Base-by-base conservation (phyloP, 2,113 vertebrate species). In the Bambusicola thoracicus region DNA sequence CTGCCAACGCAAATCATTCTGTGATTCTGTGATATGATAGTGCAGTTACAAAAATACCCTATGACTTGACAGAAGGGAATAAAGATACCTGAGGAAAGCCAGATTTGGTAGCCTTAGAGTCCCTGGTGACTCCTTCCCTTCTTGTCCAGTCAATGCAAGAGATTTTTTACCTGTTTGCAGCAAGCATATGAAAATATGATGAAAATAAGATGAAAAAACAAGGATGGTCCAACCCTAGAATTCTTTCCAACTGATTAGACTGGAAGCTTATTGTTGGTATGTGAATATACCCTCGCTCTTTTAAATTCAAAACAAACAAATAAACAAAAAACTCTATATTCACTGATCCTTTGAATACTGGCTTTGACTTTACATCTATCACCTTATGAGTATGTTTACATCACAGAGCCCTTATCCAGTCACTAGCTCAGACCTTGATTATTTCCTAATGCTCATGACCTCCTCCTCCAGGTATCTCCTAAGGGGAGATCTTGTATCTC, bases 381-480 rank as follows among this genome's bases (percentile, higher is more conserved):
- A 46, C 20, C 44, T 46, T 20, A 49, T 22, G 55, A 1, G 8
- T 21, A 2, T 78, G 15, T 10, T 6, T 15, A 66, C 6, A 34
- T 30, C 61, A 17, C 22, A 82, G 62, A 29, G 43, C 32, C 8
- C 6, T 78, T 74, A 51, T 4, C 9, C 15, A 84, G 16, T 25
- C 8, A 69, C 6, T 12, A 80, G 29, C 21, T 68, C 34, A 80
- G 13, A 68, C 27, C 8, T 59, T 24, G 11, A 8, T 4, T 27
- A 4, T 68, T 76, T 55, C 0, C 0, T 29, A 17, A 19, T 72
- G n/a, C 7, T 30, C 10, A 3, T 43, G 4, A 51, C 27, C 27
- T 49, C 17, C 20, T 15, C 36, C 69, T 27, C 43, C 5, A 2
- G 29, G 15, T 6, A 6, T 49, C 46, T 48, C 21, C 48, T 25